Conservation (phyloP, 1,140 invertebrate genomes). For the Drosophila leontia region DNA sequence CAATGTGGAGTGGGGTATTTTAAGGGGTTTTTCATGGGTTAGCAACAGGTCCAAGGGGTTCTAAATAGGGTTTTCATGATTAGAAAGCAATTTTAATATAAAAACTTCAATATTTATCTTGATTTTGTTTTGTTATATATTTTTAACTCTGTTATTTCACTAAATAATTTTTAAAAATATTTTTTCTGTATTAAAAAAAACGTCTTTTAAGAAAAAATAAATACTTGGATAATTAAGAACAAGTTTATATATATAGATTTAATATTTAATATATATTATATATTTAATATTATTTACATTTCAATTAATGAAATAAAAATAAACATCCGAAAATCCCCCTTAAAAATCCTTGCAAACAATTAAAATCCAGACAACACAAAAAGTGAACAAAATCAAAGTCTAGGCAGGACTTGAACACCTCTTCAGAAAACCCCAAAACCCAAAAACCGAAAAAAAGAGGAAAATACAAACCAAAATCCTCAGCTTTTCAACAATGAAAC, state of each 20-base stretch:
- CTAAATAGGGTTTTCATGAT: background rate
- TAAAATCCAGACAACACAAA: constrained; percentile 5
- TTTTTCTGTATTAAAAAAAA: too few species aligned
- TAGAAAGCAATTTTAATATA: background rate
- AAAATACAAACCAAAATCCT: constrained; percentile 5
- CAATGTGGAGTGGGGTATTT: background rate
- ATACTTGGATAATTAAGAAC: too few species aligned
- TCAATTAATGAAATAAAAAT: background rate
- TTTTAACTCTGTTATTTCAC: too few species aligned
- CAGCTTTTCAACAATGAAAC: constrained; percentile 7
- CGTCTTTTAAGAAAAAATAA: too few species aligned
- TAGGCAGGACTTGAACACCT: constrained; percentile 2
- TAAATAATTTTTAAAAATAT: too few species aligned
- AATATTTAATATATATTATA: background rate
- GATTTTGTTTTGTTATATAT: too few species aligned
- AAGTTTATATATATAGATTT: too few species aligned
- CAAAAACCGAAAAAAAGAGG: background rate
- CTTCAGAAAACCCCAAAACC: constrained; percentile 11
- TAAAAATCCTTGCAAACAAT: background rate
- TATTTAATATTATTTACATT: background rate
- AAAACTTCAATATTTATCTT: background rate
- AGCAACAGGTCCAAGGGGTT: constrained; percentile 5
- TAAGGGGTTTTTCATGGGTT: background rate
- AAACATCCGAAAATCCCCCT: background rate
- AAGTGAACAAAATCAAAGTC: constrained; percentile 1